Percentiles rank a stretch among this genome's conserved stretches.
phyloP scores from a whole-genome alignment of 30 jellyfish, hydroid and myxozoan genomes.

The Hydra vulgaris region DNA sequence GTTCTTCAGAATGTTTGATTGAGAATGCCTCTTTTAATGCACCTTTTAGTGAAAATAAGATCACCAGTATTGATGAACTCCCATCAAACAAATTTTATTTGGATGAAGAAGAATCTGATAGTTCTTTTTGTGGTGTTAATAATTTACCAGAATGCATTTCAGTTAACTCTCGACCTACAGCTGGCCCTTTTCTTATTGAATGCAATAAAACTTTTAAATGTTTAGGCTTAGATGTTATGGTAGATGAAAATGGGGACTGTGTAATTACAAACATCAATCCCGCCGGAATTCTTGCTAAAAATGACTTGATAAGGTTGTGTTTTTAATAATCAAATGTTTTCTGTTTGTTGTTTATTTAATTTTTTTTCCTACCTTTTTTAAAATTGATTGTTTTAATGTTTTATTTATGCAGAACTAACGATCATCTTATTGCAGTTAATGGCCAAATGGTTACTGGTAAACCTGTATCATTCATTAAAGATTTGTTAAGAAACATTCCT shows the following conservation, averaged over 20 bases:
- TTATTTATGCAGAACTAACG: slow-evolving; percentile 49
- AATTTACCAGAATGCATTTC: slow-evolving; percentile 20
- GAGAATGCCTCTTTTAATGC: neutral
- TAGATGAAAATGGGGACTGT: slow-evolving; percentile 82
- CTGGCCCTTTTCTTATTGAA: slow-evolving; percentile 75
- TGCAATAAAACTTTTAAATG: slow-evolving; percentile 54
- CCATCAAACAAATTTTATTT: neutral
- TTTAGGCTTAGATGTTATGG: slow-evolving; percentile 81
- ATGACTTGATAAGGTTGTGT: slow-evolving; percentile 63
- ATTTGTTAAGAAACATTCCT: slow-evolving; percentile 52
- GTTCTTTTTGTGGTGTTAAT: neutral
- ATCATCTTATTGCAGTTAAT: slow-evolving; percentile 61
- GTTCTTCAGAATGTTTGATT: slow-evolving; percentile 17
- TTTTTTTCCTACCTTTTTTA: neutral
- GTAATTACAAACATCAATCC: slow-evolving; percentile 53
- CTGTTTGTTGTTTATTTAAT: neutral
- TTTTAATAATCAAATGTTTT: neutral
- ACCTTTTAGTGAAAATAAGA: neutral
- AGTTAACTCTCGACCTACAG: slow-evolving; percentile 34
- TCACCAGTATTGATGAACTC: neutral
- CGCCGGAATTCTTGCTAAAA: slow-evolving; percentile 64
- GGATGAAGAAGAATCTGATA: slow-evolving; percentile 32
- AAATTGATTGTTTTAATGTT: too few species aligned
- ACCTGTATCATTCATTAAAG: slow-evolving; percentile 78
- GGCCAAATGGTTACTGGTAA: slow-evolving; percentile 70